Evolutionary conservation across 2,113 vertebrate species (phyloP), one percentile per base, ranked within the genome.

Genomic region (Tragelaphus imberbis): DNA sequence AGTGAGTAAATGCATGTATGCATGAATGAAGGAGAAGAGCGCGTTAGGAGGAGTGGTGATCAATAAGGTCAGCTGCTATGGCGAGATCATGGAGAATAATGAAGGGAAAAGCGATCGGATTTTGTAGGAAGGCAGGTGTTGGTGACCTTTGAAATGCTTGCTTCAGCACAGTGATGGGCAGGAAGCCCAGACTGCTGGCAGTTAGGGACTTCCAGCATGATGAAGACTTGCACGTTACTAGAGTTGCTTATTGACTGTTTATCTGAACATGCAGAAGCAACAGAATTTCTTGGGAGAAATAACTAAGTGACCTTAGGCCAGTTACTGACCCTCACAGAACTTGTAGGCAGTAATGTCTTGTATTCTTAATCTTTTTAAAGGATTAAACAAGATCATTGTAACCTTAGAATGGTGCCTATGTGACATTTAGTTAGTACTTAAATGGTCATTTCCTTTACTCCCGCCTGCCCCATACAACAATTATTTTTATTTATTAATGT

Each of bases 121-220:
- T 97, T 94, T 91, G 56, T 91, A 94, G 91, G 79, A 91, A 97
- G 51, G 65, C 92, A 95, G 95, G 85, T 97, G 87, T 92, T 97
- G 91, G 77, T 98, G 97, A 98, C 96, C 97, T 98, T 96, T 97
- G 95, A 97, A 97, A 92, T 97, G 96, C 95, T 97, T 97, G 94
- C 89, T 96, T 97, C 97, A 97, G 97, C 97, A 97, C 59, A 95
- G 93, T 86, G 68, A 79, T 94, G 75, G 98, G 95, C 96, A 97
- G 65, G 61, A 88, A 94, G 97, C 97, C 95, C 97, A 97, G 94
- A 86, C 58, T 95, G 15, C 88, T 96, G 44, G 40, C 88, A 91
- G 85, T 95, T 86, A 61, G 84, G 55, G 79, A 80, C 61, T 82
- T 97, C 59, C 27, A 86, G 36, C 88, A 90, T 89, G 92, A 96